Conservation (phyloP, 2,797 vertebrate genomes). For the Urosaurus nigricauda region DNA sequence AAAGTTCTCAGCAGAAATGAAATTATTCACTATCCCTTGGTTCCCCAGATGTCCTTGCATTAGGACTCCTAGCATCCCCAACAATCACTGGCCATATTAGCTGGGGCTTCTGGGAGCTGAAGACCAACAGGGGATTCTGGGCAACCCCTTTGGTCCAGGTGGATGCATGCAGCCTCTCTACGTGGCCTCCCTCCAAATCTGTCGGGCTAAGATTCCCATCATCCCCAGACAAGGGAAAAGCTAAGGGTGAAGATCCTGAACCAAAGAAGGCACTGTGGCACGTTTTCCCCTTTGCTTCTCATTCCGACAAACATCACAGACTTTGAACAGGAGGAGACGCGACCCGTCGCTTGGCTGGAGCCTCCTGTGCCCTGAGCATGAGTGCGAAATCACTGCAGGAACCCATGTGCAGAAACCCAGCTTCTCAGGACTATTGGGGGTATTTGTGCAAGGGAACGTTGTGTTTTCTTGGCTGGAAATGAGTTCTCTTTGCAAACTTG, state of each 20-base stretch:
- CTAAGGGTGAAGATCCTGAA: too few species aligned
- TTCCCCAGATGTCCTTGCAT: not conserved
- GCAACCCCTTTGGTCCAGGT: not conserved
- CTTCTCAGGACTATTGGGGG: too few species aligned
- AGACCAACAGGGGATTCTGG: not conserved
- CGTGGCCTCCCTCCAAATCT: too few species aligned
- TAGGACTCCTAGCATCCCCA: not conserved
- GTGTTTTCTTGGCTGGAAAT: too few species aligned
- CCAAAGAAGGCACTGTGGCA: not conserved
- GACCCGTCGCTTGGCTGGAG: not conserved
- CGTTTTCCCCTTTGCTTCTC: rapidly evolving
- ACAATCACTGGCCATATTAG: not conserved
- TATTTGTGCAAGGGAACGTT: not conserved
- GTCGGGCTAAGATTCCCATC: not conserved
- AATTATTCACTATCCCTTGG: not conserved
- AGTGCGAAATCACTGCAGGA: not conserved
- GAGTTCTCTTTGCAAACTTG: too few species aligned
- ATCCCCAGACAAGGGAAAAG: too few species aligned
- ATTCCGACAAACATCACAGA: too few species aligned
- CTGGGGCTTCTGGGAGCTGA: not conserved
- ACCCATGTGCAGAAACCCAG: not conserved
- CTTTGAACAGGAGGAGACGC: not conserved
- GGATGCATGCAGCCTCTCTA: not conserved
- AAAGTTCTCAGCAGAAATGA: too few species aligned
- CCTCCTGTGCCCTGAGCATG: not conserved